phyloP scores from a whole-genome alignment of 2,113 vertebrate species.

The Rallus limicola region DNA sequence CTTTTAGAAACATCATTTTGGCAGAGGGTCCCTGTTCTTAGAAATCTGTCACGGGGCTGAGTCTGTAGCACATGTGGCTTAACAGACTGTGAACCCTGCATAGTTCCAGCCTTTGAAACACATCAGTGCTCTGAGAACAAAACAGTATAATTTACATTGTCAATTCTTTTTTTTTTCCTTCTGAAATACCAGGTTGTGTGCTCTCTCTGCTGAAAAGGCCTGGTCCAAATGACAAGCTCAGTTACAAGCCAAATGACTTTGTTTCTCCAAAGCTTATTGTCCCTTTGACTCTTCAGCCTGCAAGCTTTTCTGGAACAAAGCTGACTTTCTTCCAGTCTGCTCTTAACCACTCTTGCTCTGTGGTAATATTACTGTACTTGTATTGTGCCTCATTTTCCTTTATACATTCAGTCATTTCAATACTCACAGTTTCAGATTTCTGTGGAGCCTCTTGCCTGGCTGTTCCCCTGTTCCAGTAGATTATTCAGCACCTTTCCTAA shows the following conservation, averaged over 20 bases:
- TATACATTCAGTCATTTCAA: not conserved
- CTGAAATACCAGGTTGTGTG: not conserved
- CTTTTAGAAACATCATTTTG: not conserved
- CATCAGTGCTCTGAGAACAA: not conserved
- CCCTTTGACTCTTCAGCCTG: not conserved
- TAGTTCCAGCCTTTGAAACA: not conserved
- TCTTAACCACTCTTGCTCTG: not conserved
- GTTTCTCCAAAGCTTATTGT: conserved; percentile 1
- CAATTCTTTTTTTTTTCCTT: not conserved
- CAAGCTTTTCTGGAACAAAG: not conserved
- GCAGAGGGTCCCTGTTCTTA: not conserved
- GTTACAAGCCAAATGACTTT: not conserved
- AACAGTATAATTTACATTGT: not conserved
- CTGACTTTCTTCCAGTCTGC: not conserved
- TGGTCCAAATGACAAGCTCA: not conserved
- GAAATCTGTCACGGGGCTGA: not conserved
- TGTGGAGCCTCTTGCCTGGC: not conserved
- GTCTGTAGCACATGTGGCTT: not conserved
- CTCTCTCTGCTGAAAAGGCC: not conserved
- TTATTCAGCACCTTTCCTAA: not conserved
- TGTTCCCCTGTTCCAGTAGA: not conserved
- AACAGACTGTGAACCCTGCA: not conserved
- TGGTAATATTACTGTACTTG: not conserved
- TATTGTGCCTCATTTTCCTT: not conserved
- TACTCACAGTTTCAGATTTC: not conserved